phyloP scores from a whole-genome alignment of 2,797 vertebrate genomes.

The Lithobates pipiens region DNA sequence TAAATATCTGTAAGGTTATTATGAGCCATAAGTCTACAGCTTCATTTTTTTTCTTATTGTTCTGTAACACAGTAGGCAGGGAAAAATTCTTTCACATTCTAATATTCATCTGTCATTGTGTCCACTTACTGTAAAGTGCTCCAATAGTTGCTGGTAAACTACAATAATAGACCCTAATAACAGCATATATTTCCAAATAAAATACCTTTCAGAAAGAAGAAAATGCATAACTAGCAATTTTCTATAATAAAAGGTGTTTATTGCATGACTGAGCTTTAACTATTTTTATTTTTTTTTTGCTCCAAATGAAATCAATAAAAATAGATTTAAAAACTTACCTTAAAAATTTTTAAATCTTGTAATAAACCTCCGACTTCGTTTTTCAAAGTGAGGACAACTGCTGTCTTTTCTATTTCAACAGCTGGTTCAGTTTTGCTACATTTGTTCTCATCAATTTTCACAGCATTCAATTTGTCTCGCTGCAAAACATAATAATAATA shows the following conservation, averaged over 20 bases:
- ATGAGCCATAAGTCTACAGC: not conserved
- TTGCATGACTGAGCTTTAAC: not conserved
- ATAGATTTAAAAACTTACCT: slow-evolving; percentile 77
- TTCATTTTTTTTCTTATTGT: not conserved
- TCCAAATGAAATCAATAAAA: not conserved
- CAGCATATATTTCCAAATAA: not conserved
- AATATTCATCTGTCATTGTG: not conserved
- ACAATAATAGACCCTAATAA: slow-evolving; percentile 4
- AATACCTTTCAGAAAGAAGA: slow-evolving; percentile 6
- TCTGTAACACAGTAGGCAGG: not conserved
- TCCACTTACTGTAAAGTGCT: slow-evolving; percentile 1
- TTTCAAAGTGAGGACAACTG: slow-evolving; percentile 92
- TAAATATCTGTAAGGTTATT: not conserved
- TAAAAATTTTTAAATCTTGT: slow-evolving; percentile 89
- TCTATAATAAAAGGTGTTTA: slow-evolving; percentile 14
- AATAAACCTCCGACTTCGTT: slow-evolving; percentile 95
- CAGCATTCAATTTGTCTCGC: slow-evolving; percentile 76
- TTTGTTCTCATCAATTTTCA: slow-evolving; percentile 85
- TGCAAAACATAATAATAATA: slow-evolving; percentile 66
- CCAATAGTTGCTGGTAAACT: not conserved
- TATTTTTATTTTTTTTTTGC: not conserved
- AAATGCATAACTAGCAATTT: slow-evolving; percentile 6
- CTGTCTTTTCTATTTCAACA: slow-evolving; percentile 83
- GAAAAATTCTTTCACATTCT: not conserved
- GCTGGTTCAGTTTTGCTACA: slow-evolving; percentile 70